Evolutionary conservation across 1,140 invertebrate species (phyloP).

Genomic region (Eriosoma lanigerum): DNA sequence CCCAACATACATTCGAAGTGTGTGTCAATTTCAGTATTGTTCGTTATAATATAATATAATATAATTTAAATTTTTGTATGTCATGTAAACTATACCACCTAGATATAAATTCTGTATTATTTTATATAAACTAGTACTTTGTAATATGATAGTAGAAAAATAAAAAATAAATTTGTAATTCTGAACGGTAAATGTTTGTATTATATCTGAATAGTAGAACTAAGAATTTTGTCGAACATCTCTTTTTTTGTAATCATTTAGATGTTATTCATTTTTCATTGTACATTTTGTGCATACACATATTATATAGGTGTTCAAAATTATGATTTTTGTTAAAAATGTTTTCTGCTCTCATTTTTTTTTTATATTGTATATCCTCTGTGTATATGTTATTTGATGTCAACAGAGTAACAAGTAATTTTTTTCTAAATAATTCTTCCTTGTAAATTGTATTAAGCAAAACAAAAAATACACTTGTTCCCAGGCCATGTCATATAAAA

Average conservation of each 20-base stretch:
- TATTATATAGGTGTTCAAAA: too few relatives aligned
- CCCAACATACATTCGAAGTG: too few relatives aligned
- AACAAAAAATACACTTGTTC: background rate
- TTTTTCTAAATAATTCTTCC: too few relatives aligned
- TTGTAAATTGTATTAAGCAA: too few relatives aligned
- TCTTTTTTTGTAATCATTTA: background rate
- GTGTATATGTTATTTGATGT: too few relatives aligned
- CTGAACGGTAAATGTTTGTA: slow-evolving; percentile 32
- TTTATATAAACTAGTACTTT: slow-evolving; percentile 33
- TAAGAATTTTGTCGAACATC: slow-evolving; percentile 25
- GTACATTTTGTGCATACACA: too few relatives aligned
- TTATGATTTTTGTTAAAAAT: too few relatives aligned
- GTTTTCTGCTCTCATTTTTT: too few relatives aligned
- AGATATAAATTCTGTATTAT: slow-evolving; percentile 45
- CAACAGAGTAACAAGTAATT: too few relatives aligned
- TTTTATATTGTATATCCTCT: too few relatives aligned
- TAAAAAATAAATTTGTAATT: background rate
- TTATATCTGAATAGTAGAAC: slow-evolving; percentile 42
- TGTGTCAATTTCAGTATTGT: slow-evolving; percentile 33
- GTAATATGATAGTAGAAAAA: slow-evolving; percentile 34
- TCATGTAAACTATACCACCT: slow-evolving; percentile 43
- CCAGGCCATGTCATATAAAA: background rate
- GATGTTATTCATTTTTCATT: too few relatives aligned
- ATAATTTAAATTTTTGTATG: slow-evolving; percentile 16
- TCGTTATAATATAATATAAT: slow-evolving; percentile 26